These are phyloP conservation scores for Eumaeus atala DNA, from an alignment of 1,140 invertebrate genomes.

Conservation along the genomic window DNA sequence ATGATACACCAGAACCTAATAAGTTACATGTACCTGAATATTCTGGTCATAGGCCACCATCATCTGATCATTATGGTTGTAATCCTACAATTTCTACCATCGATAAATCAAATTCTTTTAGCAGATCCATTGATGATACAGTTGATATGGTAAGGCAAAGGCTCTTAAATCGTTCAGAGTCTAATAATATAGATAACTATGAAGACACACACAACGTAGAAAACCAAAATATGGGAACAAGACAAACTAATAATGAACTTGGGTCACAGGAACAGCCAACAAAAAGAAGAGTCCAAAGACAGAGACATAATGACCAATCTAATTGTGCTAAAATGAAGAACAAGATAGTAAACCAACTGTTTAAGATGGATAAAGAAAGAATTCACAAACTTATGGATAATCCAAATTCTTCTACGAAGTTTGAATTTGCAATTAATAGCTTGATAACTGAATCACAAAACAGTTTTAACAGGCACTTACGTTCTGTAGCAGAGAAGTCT, in stretches of 20 bases:
- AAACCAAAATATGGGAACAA: slow-evolving; percentile 18
- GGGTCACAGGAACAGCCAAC: slow-evolving; percentile 33
- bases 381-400: slow-evolving; percentile 67
- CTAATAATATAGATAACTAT: slow-evolving; percentile 25
- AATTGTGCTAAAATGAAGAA: slow-evolving; percentile 66
- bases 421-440: slow-evolving; percentile 67
- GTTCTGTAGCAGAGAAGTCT: slow-evolving; percentile 63
- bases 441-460: slow-evolving; percentile 65
- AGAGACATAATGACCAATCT: slow-evolving; percentile 36
- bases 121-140: slow-evolving; percentile 57
- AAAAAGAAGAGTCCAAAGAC: slow-evolving; percentile 40
- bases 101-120: slow-evolving; percentile 55
- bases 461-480: slow-evolving; percentile 56
- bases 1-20: slow-evolving; percentile 32
- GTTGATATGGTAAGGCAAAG: slow-evolving; percentile 59
- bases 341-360: slow-evolving; percentile 64
- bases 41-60: slow-evolving; percentile 54
- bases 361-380: slow-evolving; percentile 67
- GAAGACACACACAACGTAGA: slow-evolving; percentile 21
- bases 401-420: slow-evolving; percentile 61
- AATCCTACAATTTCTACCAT: slow-evolving; percentile 38
- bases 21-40: slow-evolving; percentile 36
- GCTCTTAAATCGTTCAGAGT: slow-evolving; percentile 44
- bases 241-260: slow-evolving; percentile 20
- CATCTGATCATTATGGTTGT: slow-evolving; percentile 60